Evolutionary conservation across 2,888 invertebrate genomes (phyloP).

Genomic region (Thecophora atra): DNA sequence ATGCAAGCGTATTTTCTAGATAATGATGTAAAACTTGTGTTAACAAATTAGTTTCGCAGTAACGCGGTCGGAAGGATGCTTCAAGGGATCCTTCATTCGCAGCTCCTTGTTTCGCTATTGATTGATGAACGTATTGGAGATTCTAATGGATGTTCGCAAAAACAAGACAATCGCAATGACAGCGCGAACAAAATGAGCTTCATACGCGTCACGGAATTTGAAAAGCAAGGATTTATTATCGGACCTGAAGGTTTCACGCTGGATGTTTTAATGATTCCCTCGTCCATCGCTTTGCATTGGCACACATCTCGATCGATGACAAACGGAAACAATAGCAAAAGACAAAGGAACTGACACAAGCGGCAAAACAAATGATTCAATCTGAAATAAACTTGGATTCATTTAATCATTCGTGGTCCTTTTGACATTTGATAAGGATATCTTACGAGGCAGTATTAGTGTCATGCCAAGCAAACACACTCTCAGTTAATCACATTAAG

Average conservation of each 20-base stretch:
- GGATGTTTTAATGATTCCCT: not conserved
- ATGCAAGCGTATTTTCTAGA: not conserved
- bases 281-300: not conserved
- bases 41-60: constrained; percentile 24
- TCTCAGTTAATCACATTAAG: no score
- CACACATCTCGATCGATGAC: not conserved
- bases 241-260: not conserved
- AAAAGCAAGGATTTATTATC: constrained; percentile 8
- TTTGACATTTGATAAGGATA: no score
- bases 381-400: no score
- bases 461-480: no score
- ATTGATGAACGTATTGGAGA: constrained; percentile 39
- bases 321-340: not conserved
- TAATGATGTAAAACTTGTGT: constrained; percentile 19
- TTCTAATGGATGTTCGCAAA: constrained; percentile 36
- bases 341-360: not conserved
- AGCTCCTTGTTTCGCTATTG: constrained; percentile 24
- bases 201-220: not conserved
- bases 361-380: no score
- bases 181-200: not conserved
- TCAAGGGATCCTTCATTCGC: no score
- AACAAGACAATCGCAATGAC: not conserved
- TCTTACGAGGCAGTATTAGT: no score
- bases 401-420: no score
- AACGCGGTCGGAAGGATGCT: constrained; percentile 20